phyloP scores from a whole-genome alignment of 2,113 vertebrate genomes.

The Thinocorus orbignyianus region DNA sequence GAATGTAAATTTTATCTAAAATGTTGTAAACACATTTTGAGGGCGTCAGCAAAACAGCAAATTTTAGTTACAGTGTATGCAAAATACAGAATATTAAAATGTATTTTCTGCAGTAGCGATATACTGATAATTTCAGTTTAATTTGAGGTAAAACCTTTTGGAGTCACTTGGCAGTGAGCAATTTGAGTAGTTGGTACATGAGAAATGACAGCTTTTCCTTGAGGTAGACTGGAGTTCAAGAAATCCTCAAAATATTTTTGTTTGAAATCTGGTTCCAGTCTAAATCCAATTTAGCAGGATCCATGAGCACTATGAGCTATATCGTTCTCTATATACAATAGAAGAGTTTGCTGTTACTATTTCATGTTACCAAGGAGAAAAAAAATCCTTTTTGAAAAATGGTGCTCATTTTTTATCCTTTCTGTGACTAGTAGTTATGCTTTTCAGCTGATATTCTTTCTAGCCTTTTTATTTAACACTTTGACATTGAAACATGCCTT shows the following conservation, averaged over 20 bases:
- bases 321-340: not conserved
- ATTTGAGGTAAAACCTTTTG: not conserved
- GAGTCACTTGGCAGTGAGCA: not conserved
- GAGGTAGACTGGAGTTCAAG: not conserved
- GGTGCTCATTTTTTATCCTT: not conserved
- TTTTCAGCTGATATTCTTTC: not conserved
- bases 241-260: not conserved
- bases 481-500: not conserved
- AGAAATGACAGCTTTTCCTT: not conserved
- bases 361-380: not conserved
- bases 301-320: not conserved
- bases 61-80: not conserved
- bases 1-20: not conserved
- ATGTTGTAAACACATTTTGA: not conserved
- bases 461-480: not conserved
- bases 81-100: not conserved
- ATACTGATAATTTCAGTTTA: not conserved
- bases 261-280: not conserved
- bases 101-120: not conserved
- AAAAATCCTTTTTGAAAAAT: not conserved
- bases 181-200: not conserved
- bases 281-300: not conserved
- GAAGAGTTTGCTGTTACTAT: not conserved
- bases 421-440: not conserved
- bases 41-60: not conserved